phyloP scores from a whole-genome alignment of 2,113 vertebrate species.

The Amblyopsis rosae region DNA sequence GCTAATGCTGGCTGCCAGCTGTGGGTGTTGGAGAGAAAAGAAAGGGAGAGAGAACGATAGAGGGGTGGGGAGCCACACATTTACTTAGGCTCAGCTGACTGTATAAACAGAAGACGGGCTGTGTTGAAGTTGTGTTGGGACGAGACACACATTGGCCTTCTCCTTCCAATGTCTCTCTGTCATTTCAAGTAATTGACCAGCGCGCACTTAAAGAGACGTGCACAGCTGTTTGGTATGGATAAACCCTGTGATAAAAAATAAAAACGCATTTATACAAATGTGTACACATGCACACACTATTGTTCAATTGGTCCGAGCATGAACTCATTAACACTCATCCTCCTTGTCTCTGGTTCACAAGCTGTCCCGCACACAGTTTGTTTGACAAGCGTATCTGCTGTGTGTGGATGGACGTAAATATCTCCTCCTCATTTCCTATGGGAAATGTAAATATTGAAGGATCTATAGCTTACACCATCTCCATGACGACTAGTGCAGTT shows the following conservation, averaged over 20 bases:
- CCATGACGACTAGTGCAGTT: constrained; percentile 19
- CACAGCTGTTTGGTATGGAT: constrained; percentile 29
- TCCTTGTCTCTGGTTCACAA: constrained; percentile 2
- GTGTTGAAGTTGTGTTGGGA: constrained; percentile 52
- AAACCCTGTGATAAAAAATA: not conserved
- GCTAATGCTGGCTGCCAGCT: constrained; percentile 12
- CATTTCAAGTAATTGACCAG: not conserved
- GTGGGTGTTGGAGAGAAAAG: constrained; percentile 1
- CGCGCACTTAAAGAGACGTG: constrained; percentile 2
- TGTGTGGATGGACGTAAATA: constrained; percentile 22
- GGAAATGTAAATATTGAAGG: constrained; percentile 27
- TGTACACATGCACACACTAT: constrained; percentile 4
- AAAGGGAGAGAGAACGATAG: constrained; percentile 13
- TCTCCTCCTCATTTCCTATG: constrained; percentile 33
- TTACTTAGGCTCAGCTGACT: constrained; percentile 29
- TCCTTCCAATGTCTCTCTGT: constrained; percentile 18
- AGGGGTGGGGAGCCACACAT: constrained; percentile 13
- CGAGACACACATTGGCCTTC: constrained; percentile 11
- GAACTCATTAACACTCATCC: constrained; percentile 14
- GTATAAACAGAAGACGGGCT: constrained; percentile 36
- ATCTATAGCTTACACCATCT: constrained; percentile 11
- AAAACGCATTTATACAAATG: not conserved
- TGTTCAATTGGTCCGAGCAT: constrained; percentile 2
- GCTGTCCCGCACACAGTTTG: constrained; percentile 55
- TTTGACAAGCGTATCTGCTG: constrained; percentile 56